Percentiles rank a stretch among this genome's conserved stretches.
Evolutionary conservation across 2,113 vertebrate species (phyloP).

Genomic region (Odobenus rosmarus): DNA sequence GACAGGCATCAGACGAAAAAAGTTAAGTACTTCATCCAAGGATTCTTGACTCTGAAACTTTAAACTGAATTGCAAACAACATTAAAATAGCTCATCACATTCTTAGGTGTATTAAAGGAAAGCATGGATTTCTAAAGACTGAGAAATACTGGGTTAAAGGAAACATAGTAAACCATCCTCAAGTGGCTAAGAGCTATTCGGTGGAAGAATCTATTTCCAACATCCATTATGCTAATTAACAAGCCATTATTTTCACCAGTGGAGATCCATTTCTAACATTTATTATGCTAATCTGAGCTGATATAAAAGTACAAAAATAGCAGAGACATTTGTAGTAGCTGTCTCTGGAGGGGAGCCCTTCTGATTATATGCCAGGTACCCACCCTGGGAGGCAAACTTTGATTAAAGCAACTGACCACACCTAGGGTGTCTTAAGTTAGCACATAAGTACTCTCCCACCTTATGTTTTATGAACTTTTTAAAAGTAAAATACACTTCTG

Average conservation of each 20-base stretch:
- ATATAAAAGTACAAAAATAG: constrained; percentile 55
- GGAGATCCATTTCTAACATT: constrained; percentile 51
- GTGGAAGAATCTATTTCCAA: constrained; percentile 29
- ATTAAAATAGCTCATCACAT: constrained; percentile 23
- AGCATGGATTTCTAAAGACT: constrained; percentile 41
- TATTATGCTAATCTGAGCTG: constrained; percentile 66
- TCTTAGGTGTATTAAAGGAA: constrained; percentile 38
- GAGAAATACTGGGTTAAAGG: constrained; percentile 17
- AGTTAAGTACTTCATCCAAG: neutral
- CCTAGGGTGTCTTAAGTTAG: neutral
- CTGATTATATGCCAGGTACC: neutral
- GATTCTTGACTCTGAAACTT: neutral
- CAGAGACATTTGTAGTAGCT: constrained; percentile 3
- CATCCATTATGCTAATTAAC: constrained; percentile 70
- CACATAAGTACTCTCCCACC: neutral
- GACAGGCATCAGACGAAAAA: neutral
- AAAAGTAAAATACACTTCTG: neutral
- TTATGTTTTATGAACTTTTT: neutral
- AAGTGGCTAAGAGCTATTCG: constrained; percentile 41
- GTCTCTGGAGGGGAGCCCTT: neutral
- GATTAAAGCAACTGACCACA: neutral
- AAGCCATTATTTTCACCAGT: constrained; percentile 41
- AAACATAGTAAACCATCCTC: constrained; percentile 10
- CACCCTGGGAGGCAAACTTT: neutral
- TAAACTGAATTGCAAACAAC: constrained; percentile 48